phyloP scores from a whole-genome alignment of 2,113 vertebrate genomes.

The Meles meles region DNA sequence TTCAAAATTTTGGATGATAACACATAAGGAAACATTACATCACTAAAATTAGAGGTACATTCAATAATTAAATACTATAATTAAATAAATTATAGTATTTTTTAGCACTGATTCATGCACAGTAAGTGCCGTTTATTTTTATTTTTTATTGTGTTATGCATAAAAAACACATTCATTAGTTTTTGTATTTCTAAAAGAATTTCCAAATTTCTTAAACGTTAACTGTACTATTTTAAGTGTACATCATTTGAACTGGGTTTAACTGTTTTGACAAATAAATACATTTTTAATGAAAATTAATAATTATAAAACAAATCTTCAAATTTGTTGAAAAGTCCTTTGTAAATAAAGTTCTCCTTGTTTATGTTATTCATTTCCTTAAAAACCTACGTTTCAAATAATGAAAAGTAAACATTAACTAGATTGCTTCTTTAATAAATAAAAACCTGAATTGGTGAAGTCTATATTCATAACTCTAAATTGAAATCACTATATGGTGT shows the following conservation, averaged over 20 bases:
- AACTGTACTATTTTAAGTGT: background rate
- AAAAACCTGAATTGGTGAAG: background rate
- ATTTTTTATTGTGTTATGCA: too few species aligned
- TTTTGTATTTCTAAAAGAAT: background rate
- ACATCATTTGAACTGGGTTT: background rate
- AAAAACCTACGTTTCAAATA: background rate
- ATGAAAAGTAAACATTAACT: background rate
- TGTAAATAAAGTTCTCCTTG: background rate
- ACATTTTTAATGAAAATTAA: background rate
- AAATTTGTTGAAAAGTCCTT: background rate
- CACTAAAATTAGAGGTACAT: constrained; percentile 17
- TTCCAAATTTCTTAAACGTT: background rate
- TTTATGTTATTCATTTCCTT: background rate
- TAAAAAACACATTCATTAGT: too few species aligned
- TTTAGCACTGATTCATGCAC: too few species aligned
- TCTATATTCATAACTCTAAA: constrained; percentile 7
- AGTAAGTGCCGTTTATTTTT: too few species aligned
- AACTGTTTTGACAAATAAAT: background rate
- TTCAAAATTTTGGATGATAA: background rate
- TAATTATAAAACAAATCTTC: background rate
- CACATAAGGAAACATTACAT: background rate
- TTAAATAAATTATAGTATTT: background rate
- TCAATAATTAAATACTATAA: background rate
- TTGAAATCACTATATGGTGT: constrained; percentile 35
- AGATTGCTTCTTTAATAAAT: background rate